These are phyloP conservation scores for Caenorhabditis briggsae DNA, from an alignment of 1,140 invertebrate genomes.

Conservation along the genomic window DNA sequence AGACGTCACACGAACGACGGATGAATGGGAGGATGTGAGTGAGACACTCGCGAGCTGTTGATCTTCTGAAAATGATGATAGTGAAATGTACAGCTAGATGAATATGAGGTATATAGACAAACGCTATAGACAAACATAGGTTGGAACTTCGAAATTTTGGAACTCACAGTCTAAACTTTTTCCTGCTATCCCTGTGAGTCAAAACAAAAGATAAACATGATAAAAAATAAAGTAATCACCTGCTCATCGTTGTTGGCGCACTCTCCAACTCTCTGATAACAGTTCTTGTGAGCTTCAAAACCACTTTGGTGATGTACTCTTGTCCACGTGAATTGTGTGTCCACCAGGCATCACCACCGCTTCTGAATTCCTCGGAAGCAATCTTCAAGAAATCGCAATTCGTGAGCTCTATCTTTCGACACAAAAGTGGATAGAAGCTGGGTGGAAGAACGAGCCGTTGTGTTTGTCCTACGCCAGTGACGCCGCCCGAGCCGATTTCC, in stretches of 20 bases:
- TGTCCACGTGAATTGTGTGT: conserved; percentile 35
- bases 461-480: neutral
- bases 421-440: neutral
- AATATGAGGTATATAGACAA: too few relatives aligned
- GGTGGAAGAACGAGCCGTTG: conserved; percentile 19
- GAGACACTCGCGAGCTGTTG: conserved; percentile 17
- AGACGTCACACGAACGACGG: conserved; percentile 16
- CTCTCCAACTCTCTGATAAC: conserved; percentile 13
- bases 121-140: too few relatives aligned
- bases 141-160: too few relatives aligned
- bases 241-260: neutral
- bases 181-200: too few relatives aligned
- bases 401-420: neutral
- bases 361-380: neutral
- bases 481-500: conserved; percentile 33
- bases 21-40: conserved; percentile 11
- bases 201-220: too few relatives aligned
- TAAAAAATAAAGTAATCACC: neutral
- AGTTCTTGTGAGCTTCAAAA: conserved; percentile 16
- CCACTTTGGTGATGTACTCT: conserved; percentile 38
- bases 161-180: too few relatives aligned
- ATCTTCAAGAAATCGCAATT: conserved; percentile 1
- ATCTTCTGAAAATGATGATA: conserved; percentile 9
- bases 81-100: too few relatives aligned
- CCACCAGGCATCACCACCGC: conserved; percentile 35